Conservation (phyloP, 2,888 invertebrate species). For the Lucinisca nassula region DNA sequence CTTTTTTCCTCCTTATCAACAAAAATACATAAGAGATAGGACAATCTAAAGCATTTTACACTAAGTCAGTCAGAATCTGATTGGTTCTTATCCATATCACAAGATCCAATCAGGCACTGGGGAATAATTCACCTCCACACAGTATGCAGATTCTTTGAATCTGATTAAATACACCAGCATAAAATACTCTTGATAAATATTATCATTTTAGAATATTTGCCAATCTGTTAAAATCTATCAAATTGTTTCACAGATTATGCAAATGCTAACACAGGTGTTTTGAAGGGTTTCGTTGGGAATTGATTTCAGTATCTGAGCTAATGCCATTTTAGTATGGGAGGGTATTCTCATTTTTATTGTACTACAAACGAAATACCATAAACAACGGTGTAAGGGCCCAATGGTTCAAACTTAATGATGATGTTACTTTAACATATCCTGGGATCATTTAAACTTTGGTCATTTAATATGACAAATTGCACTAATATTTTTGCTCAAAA, state of each 20-base stretch:
- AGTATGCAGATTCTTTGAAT: constrained; percentile 9
- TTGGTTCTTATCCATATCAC: constrained; percentile 12
- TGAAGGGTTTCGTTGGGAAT: background rate
- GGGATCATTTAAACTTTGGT: no score
- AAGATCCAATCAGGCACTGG: constrained; percentile 5
- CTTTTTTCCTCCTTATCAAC: background rate
- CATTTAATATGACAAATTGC: no score
- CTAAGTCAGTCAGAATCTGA: constrained; percentile 10
- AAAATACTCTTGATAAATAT: constrained; percentile 15
- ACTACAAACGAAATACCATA: no score
- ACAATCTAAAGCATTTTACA: constrained; percentile 12
- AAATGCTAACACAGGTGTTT: constrained; percentile 2
- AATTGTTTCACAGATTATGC: constrained; percentile 29
- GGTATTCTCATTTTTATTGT: no score
- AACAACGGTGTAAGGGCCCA: no score
- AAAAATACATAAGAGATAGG: constrained; percentile 1
- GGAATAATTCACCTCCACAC: constrained; percentile 10
- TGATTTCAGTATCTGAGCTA: background rate
- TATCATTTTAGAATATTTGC: constrained; percentile 15
- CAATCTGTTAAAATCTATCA: constrained; percentile 19
- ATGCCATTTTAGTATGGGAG: background rate
- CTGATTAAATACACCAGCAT: constrained; percentile 13
- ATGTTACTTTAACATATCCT: no score
- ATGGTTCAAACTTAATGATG: no score
- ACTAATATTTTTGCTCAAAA: no score